phyloP scores from a whole-genome alignment of 1,140 invertebrate species.

The Gryon sp. region DNA sequence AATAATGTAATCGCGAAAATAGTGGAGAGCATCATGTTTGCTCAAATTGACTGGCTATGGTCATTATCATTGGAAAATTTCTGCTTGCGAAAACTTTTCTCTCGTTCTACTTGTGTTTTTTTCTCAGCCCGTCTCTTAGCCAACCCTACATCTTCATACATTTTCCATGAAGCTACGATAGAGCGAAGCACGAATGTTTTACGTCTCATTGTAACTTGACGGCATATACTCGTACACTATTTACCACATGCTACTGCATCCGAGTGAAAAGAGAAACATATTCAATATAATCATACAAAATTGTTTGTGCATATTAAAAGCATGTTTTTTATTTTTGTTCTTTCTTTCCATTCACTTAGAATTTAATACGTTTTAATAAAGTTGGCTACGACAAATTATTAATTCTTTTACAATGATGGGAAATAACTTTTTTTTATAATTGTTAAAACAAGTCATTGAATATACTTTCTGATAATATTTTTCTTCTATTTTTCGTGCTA shows the following conservation, averaged over 20 bases:
- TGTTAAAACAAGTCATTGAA: no score
- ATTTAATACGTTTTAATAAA: constrained; percentile 13
- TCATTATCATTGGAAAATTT: constrained; percentile 44
- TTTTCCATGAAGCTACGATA: constrained; percentile 71
- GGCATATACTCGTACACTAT: constrained; percentile 53
- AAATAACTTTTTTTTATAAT: no score
- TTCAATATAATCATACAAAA: constrained; percentile 53
- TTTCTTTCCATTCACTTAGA: no score
- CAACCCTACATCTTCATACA: constrained; percentile 69
- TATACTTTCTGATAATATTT: no score
- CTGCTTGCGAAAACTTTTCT: constrained; percentile 48
- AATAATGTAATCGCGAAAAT: constrained; percentile 6
- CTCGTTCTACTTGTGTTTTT: constrained; percentile 43
- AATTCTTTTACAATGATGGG: no score
- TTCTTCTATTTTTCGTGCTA: no score
- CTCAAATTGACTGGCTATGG: constrained; percentile 26
- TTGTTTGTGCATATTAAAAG: constrained; percentile 57
- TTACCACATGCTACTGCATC: constrained; percentile 50
- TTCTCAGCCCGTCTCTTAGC: constrained; percentile 29
- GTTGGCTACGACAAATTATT: constrained; percentile 16
- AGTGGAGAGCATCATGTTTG: constrained; percentile 24
- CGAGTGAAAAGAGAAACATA: constrained; percentile 35
- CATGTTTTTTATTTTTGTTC: constrained; percentile 2
- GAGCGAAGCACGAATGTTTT: constrained; percentile 55
- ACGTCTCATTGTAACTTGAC: constrained; percentile 58